Evolutionary conservation across 2,888 invertebrate species (phyloP), one percentile per base, ranked within the genome.

Genomic region (Hydriomena furcata): DNA sequence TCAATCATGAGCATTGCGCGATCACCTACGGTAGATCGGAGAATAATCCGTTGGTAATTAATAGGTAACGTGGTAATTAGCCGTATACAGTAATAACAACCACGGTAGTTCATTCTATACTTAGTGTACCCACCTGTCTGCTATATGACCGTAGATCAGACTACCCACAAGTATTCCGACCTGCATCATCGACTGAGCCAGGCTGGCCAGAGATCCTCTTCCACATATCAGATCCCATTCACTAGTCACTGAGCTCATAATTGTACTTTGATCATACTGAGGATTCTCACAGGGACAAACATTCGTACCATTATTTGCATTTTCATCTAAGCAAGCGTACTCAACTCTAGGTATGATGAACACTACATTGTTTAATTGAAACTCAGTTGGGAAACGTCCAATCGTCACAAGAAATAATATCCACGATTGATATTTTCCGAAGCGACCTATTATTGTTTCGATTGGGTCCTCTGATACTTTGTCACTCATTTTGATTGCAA

Each of bases 221-320:
- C 91, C 91, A 60, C 94, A 94, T 48, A 93, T 92, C 24, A 93
- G 80, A 64, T 92, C 65, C 92, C 92, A 93, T 80, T 94, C 88
- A 6, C 88, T 92, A 0, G 91, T 89, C 5, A 93, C 92, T 1
- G 93, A 93, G 60, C 86, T 91, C 3, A 77, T 70, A 40, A 93
- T 92, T 5, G 84, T 74, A 31, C 79, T 90, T 10, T 78, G 76
- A 55, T 93, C 92, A 58, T 92, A 93, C 24, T 91, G 41, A 83
- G 94, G 83, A 36, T 80, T 74, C 6, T 65, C 58, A 66, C 88
- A 89, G 0, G 89, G 89, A 51, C 89, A 89, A 42, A 74, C 55
- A 48, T 87, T 88, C 0, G 86, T 84, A 1, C 65, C 58, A 61
- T 89, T 88, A 7, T 71, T 68, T 6, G 68, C 68, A 42, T 57